These are phyloP conservation scores for Irena cyanogastra DNA, from an alignment of 2,113 vertebrate species.

Conservation along the genomic window DNA sequence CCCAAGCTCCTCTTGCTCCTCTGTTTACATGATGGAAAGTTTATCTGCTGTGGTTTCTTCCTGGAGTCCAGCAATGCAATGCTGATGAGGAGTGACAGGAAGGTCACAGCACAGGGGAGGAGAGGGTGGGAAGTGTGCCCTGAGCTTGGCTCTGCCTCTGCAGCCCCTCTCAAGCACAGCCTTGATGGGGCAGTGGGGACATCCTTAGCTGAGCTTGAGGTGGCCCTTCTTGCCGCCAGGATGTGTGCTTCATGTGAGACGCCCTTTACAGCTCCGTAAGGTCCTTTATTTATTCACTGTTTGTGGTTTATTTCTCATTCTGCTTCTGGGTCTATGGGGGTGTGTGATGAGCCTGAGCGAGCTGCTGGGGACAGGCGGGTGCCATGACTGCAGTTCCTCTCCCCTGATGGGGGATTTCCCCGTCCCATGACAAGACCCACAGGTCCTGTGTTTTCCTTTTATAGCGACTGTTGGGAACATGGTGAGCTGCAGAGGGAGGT, in stretches of 20 bases:
- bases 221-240: not conserved
- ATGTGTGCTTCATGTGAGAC: not conserved
- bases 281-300: not conserved
- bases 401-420: not conserved
- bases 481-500: not conserved
- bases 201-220: not conserved
- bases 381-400: not conserved
- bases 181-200: not conserved
- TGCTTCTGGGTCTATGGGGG: not conserved
- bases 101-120: not conserved
- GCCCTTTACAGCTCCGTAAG: not conserved
- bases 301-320: not conserved
- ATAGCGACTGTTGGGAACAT: accelerated
- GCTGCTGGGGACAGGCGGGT: not conserved
- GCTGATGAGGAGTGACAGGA: constrained; percentile 53
- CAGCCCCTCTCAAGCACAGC: not conserved
- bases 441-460: not conserved
- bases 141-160: not conserved
- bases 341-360: not conserved
- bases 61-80: not conserved
- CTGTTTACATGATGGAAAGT: constrained; percentile 26
- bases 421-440: accelerated
- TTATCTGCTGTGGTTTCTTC: constrained; percentile 29
- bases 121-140: not conserved
- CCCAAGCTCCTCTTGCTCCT: not conserved